Evolutionary conservation across 2,797 vertebrate genomes (phyloP).

Genomic region (Pseudochaenichthys georgianus): DNA sequence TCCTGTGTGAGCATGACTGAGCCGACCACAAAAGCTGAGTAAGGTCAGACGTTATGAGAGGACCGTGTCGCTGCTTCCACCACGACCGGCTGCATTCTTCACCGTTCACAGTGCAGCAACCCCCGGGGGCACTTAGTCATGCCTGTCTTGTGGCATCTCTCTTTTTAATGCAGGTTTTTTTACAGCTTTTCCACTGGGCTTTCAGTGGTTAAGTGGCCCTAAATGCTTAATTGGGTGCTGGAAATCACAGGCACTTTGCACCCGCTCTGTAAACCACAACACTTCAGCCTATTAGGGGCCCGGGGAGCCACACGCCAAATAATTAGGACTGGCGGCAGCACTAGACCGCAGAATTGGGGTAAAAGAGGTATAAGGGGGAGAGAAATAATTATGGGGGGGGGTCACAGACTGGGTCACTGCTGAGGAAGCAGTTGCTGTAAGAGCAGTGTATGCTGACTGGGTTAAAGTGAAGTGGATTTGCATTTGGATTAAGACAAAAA

Average conservation of each 20-base stretch:
- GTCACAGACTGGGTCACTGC: slow-evolving; percentile 59
- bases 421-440: slow-evolving; percentile 53
- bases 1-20: slow-evolving; percentile 71
- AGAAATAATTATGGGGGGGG: slow-evolving; percentile 49
- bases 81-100: slow-evolving; percentile 27
- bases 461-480: slow-evolving; percentile 29
- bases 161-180: slow-evolving; percentile 65
- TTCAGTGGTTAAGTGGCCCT: slow-evolving; percentile 81
- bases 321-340: slow-evolving; percentile 83
- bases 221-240: slow-evolving; percentile 86
- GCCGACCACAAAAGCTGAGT: slow-evolving; percentile 64
- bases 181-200: slow-evolving; percentile 79
- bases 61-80: slow-evolving; percentile 40
- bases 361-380: slow-evolving; percentile 40
- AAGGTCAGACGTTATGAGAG: slow-evolving; percentile 56
- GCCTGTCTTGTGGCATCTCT: slow-evolving; percentile 55
- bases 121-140: slow-evolving; percentile 61
- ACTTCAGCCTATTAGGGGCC: slow-evolving; percentile 81
- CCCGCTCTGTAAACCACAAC: slow-evolving; percentile 83
- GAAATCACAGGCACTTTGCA: slow-evolving; percentile 86
- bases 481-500: slow-evolving; percentile 11
- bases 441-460: slow-evolving; percentile 11
- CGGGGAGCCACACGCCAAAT: slow-evolving; percentile 76
- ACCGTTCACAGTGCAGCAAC: slow-evolving; percentile 24
- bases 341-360: slow-evolving; percentile 68